Evolutionary conservation across 1,140 invertebrate genomes (phyloP), one percentile per base, ranked within the genome.

Genomic region (Drosophila ironensis): DNA sequence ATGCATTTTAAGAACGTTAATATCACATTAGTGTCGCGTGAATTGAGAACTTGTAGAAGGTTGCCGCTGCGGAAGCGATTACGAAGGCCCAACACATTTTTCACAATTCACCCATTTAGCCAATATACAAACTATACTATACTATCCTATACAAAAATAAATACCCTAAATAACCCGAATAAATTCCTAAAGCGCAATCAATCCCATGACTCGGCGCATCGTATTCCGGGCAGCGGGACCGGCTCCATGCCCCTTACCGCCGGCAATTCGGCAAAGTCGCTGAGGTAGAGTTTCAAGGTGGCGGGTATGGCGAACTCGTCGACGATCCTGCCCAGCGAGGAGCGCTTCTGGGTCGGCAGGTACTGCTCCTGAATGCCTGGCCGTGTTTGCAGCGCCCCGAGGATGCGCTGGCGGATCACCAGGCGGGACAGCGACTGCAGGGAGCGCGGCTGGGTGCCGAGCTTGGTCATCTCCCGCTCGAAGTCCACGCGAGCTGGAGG

Each of bases 221-320:
- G 45, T 20, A 72, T 16, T 11, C 52, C 14, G 4, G 20, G 50
- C 14, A 33, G 14, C 4, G 2, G 7, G 0, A 9, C 8, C 22
- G 24, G 25, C 11, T 72, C 51, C 1, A 33, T 24, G 7, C 35
- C 44, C 24, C 27, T 24, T n/a, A 88, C 37, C 8, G 9, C 41
- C 3, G 86, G 51, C 50, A 88, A 40, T 22, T 89, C 88, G 12
- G 59, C 37, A 45, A 77, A 89, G 6, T 89, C 67, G 37, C 66
- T 70, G 14, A 89, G 50, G 52, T 81, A 89, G 41, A 35, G 50
- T 48, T 89, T 87, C 4, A 89, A 25, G 4, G 59, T 57, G 12
- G 17, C 42, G 2, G 88, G 88, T 24, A 89, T 67, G 24, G 35
- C 63, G 52, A 50, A 82, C 28, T 86, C 72, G 17, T 87, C 72